Percentiles rank a stretch among this genome's conserved stretches.
Evolutionary conservation across 2,113 vertebrate species (phyloP).

Genomic region (Aptenodytes forsteri): DNA sequence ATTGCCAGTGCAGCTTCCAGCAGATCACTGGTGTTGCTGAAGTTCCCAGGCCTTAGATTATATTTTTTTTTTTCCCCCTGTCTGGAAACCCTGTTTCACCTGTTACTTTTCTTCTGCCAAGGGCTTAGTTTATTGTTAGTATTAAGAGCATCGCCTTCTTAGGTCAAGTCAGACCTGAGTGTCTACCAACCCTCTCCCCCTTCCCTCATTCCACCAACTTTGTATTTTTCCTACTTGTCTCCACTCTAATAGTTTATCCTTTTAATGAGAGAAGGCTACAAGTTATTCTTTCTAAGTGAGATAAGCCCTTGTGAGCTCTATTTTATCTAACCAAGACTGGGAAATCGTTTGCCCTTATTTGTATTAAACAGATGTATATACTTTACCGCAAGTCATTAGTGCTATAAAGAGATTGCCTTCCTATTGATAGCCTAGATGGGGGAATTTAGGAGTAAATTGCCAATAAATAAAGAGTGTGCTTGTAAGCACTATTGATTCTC

Average conservation of each 20-base stretch:
- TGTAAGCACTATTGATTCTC: conserved; percentile 60
- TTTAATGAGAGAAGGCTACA: conserved; percentile 29
- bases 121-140: not conserved
- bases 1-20: not conserved
- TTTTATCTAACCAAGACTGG: conserved; percentile 26
- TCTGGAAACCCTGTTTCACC: not conserved
- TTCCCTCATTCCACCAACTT: not conserved
- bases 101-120: not conserved
- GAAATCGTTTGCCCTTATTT: conserved; percentile 66
- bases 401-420: conserved; percentile 56
- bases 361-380: conserved; percentile 59
- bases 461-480: conserved; percentile 61
- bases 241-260: not conserved
- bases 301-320: conserved; percentile 6
- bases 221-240: not conserved
- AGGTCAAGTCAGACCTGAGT: not conserved
- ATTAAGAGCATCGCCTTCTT: not conserved
- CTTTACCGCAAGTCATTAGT: conserved; percentile 65
- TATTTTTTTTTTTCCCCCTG: too few relatives aligned
- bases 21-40: not conserved
- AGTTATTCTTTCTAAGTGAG: conserved; percentile 29
- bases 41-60: not conserved
- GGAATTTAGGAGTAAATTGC: conserved; percentile 44
- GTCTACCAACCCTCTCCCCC: not conserved
- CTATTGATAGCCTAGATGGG: conserved; percentile 33